phyloP scores from a whole-genome alignment of 2,113 vertebrate genomes.

The Carollia perspicillata region DNA sequence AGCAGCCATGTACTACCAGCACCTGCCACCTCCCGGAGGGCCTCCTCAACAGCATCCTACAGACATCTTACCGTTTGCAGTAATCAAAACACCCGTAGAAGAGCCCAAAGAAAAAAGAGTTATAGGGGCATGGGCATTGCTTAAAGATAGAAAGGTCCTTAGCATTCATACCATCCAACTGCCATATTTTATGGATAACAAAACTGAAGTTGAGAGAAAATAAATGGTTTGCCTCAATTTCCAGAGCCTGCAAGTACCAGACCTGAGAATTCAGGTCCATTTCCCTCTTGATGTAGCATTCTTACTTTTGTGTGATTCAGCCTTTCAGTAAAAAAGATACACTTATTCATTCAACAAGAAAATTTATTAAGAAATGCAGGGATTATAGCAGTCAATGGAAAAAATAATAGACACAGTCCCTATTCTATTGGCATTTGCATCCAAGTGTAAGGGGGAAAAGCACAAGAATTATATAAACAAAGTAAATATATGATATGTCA shows the following conservation, averaged over 20 bases:
- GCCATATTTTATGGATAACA: neutral
- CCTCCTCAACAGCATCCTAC: neutral
- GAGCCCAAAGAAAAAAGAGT: neutral
- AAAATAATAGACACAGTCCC: neutral
- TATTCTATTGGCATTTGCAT: neutral
- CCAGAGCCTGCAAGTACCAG: neutral
- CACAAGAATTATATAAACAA: neutral
- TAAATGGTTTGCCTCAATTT: neutral
- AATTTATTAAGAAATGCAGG: neutral
- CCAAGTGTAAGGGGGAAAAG: neutral
- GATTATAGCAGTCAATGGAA: neutral
- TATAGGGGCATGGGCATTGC: neutral
- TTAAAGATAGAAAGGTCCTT: neutral
- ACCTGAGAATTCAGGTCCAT: neutral
- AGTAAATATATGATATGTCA: neutral
- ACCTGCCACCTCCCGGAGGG: neutral
- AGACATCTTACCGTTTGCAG: neutral
- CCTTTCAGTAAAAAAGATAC: neutral
- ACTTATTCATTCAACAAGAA: conserved; percentile 13
- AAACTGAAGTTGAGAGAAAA: conserved; percentile 11
- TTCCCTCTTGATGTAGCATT: neutral
- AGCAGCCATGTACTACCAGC: neutral
- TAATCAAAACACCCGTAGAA: neutral
- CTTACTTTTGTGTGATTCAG: neutral
- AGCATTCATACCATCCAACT: neutral